Conservation (phyloP, 1,140 invertebrate genomes). For the Cecropterus lyciades region DNA sequence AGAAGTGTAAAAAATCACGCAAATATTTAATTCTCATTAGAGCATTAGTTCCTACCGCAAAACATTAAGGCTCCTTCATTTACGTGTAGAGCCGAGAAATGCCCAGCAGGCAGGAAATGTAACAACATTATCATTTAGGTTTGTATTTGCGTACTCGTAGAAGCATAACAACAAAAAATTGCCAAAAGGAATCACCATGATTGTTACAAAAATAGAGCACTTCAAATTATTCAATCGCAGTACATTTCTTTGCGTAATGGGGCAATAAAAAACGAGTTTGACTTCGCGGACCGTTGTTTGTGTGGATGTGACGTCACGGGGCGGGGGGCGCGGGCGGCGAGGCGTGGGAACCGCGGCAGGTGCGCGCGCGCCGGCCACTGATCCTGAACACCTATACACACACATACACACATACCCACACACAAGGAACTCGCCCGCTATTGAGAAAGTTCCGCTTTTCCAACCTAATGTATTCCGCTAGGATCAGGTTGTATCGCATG, state of each 20-base stretch:
- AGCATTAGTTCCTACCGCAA: too few relatives aligned
- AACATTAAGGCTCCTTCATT: too few relatives aligned
- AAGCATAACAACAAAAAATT: too few relatives aligned
- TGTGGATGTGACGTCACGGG: constrained; percentile 71
- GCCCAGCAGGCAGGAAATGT: too few relatives aligned
- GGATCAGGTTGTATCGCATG: constrained; percentile 24
- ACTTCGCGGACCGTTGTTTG: constrained; percentile 62
- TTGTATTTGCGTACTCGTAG: too few relatives aligned
- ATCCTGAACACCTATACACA: constrained; percentile 74
- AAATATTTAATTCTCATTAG: too few relatives aligned
- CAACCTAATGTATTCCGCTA: constrained; percentile 31
- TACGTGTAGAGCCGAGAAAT: too few relatives aligned
- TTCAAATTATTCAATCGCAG: constrained; percentile 31
- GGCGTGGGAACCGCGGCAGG: constrained; percentile 82
- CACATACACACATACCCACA: constrained; percentile 41
- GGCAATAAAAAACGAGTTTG: constrained; percentile 59
- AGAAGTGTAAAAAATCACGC: too few relatives aligned
- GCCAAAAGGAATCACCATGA: too few relatives aligned
- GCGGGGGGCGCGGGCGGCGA: constrained; percentile 50
- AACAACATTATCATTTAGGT: too few relatives aligned
- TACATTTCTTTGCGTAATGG: constrained; percentile 40
- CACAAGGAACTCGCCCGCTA: constrained; percentile 54
- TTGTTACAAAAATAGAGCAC: constrained; percentile 25
- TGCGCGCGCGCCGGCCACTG: constrained; percentile 80
- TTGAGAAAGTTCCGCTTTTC: constrained; percentile 75